Evolutionary conservation across 1,140 invertebrate species (phyloP).

Genomic region (Drosophila punjabiensis): DNA sequence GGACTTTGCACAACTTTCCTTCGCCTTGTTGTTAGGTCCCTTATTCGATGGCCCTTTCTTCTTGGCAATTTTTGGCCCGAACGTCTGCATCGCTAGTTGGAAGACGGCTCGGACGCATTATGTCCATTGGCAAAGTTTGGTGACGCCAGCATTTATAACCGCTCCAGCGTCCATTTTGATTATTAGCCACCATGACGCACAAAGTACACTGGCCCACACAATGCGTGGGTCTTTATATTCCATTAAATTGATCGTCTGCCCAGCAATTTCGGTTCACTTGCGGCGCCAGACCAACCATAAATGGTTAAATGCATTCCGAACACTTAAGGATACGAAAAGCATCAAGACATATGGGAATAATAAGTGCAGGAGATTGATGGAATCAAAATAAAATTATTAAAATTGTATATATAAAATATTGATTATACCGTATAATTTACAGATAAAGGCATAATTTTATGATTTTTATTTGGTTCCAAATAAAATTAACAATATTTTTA

Average conservation of each 20-base stretch:
- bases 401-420: too few relatives aligned
- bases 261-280: slow-evolving; percentile 28
- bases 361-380: not conserved
- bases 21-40: slow-evolving; percentile 18
- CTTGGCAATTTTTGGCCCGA: slow-evolving; percentile 23
- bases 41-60: slow-evolving; percentile 18
- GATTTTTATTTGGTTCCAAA: not conserved
- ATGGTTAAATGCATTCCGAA: slow-evolving; percentile 30
- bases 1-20: slow-evolving; percentile 78
- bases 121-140: slow-evolving; percentile 78
- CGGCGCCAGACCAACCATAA: slow-evolving; percentile 42
- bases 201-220: slow-evolving; percentile 6
- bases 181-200: slow-evolving; percentile 62
- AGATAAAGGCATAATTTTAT: too few relatives aligned
- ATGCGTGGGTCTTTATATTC: slow-evolving; percentile 55
- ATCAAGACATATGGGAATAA: not conserved
- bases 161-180: slow-evolving; percentile 72
- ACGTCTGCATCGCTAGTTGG: slow-evolving; percentile 37
- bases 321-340: not conserved
- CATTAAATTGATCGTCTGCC: slow-evolving; percentile 54
- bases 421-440: too few relatives aligned
- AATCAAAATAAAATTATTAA: not conserved
- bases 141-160: slow-evolving; percentile 78
- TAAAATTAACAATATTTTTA: not conserved
- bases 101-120: slow-evolving; percentile 61